phyloP scores from a whole-genome alignment of 2,797 vertebrate species.

The Micrastur ruficollis region DNA sequence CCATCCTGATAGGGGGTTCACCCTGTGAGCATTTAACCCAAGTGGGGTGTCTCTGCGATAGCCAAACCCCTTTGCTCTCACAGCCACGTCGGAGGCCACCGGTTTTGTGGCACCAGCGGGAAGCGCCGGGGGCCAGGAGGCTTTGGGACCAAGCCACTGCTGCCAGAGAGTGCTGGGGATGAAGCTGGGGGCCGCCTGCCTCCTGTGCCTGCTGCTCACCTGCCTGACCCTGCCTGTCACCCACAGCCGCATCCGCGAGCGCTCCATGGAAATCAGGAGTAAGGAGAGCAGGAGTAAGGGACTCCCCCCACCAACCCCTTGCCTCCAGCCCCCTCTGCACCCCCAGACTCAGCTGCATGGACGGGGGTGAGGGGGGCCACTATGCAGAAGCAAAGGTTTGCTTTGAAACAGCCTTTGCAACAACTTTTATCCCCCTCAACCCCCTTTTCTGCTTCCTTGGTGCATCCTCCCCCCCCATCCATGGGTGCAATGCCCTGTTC shows the following conservation, averaged over 20 bases:
- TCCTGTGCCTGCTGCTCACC: slow-evolving; percentile 75
- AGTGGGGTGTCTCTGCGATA: accelerated
- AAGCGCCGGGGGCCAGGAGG: accelerated
- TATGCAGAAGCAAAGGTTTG: not conserved
- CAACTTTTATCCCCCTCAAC: not conserved
- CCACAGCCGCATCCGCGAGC: not conserved
- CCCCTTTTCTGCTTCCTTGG: not conserved
- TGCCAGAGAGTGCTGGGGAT: slow-evolving; percentile 3
- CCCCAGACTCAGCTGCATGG: not conserved
- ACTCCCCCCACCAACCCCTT: not conserved
- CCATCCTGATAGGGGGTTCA: not conserved
- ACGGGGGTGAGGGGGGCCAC: too few species aligned
- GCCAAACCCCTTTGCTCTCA: not conserved
- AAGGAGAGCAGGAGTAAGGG: slow-evolving; percentile 68
- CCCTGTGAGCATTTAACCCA: accelerated
- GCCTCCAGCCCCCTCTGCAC: not conserved
- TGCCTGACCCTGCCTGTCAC: slow-evolving; percentile 46
- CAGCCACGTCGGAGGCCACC: accelerated
- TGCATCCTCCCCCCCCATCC: accelerated
- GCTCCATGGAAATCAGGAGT: slow-evolving; percentile 77
- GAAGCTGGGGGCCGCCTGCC: slow-evolving; percentile 60
- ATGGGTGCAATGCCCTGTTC: accelerated
- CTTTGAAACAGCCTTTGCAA: not conserved
- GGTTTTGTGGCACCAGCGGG: not conserved
- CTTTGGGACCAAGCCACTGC: accelerated